Evolutionary conservation across 2,797 vertebrate species (phyloP).

Genomic region (Morelia viridis): DNA sequence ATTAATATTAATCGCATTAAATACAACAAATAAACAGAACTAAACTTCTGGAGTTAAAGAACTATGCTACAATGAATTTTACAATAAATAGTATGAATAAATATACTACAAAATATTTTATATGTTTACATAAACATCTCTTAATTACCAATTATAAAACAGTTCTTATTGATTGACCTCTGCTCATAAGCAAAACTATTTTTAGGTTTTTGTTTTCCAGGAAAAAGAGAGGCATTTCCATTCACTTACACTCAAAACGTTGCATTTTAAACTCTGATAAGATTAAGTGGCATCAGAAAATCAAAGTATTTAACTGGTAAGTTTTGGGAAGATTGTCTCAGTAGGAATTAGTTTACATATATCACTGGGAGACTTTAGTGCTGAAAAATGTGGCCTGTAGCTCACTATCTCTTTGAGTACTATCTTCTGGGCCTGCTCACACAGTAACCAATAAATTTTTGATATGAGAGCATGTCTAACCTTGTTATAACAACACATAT

Average conservation of each 20-base stretch:
- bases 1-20: neutral
- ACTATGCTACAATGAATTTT: neutral
- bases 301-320: fast-evolving
- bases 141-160: neutral
- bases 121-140: neutral
- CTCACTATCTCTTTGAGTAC: neutral
- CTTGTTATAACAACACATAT: conserved; percentile 28
- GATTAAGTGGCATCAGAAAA: fast-evolving
- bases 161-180: neutral
- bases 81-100: neutral
- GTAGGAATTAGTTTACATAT: neutral
- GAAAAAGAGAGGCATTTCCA: neutral
- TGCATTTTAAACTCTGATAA: neutral
- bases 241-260: fast-evolving
- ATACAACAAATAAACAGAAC: neutral
- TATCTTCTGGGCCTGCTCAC: conserved; percentile 29
- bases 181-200: neutral
- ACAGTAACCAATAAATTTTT: neutral
- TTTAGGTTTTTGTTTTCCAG: neutral
- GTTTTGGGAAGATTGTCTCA: neutral
- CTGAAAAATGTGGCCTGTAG: neutral
- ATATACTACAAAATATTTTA: neutral
- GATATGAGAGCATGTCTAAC: conserved; percentile 24
- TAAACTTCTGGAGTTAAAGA: fast-evolving
- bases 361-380: neutral